phyloP scores from a whole-genome alignment of 2,888 invertebrate species.

The Hyles lineata region DNA sequence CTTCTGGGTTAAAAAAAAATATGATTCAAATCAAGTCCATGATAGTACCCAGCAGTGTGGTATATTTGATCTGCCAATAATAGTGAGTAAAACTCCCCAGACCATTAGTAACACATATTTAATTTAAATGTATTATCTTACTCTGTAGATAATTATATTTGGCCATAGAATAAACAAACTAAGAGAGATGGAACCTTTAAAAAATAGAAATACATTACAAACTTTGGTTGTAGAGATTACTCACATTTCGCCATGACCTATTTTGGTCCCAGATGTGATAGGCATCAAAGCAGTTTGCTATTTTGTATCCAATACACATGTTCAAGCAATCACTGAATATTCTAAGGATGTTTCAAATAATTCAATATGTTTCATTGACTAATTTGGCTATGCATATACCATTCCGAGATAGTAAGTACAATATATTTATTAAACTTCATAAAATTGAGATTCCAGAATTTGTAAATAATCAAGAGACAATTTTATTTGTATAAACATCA shows the following conservation, averaged over 20 bases:
- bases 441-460: too few relatives aligned
- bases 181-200: neutral
- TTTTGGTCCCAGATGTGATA: constrained; percentile 27
- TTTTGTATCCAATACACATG: constrained; percentile 25
- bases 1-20: too few relatives aligned
- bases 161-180: neutral
- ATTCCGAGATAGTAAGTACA: neutral
- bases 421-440: neutral
- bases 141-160: neutral
- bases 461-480: too few relatives aligned
- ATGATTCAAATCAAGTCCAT: too few relatives aligned
- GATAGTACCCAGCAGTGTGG: too few relatives aligned
- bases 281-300: constrained; percentile 23
- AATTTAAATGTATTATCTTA: neutral
- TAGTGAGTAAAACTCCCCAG: neutral
- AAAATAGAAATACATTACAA: constrained; percentile 14
- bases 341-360: constrained; percentile 23
- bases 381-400: neutral
- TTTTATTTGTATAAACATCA: too few relatives aligned
- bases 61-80: neutral
- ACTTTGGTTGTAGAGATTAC: constrained; percentile 20
- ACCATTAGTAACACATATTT: neutral
- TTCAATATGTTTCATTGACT: neutral
- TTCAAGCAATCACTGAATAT: constrained; percentile 23
- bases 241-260: constrained; percentile 24